Evolutionary conservation across 2,113 vertebrate species (phyloP), one percentile per base, ranked within the genome.

Genomic region (Cochlearius cochlearius): DNA sequence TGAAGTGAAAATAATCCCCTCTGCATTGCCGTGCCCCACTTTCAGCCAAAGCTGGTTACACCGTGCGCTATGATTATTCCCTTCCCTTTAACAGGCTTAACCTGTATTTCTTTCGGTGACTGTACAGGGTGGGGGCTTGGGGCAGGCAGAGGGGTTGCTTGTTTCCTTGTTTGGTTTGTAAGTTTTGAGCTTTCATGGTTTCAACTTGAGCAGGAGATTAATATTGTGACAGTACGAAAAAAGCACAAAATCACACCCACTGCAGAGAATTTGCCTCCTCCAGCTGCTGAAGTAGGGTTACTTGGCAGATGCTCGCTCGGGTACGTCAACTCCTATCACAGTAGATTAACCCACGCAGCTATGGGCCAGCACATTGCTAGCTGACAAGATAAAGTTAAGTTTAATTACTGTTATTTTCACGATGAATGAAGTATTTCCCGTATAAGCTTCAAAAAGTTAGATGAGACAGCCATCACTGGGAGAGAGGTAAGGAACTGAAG

Each of bases 331-430:
- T 90, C 8, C 87, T 63, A 59, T 94, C 92, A 96, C 83, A 96
- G 94, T 97, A 95, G 97, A 82, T 97, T 97, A 98, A 97, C 96
- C 96, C 92, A 90, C 97, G 79, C 83, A 95, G 91, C 96, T 91
- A 96, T 74, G 92, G 95, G 90, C 95, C 94, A 96, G 87, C 96
- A 81, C 74, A 43, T 78, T 74, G 89, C 92, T 97, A 84, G 86
- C 96, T 97, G 94, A 96, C 96, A 95, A 98, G 97, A 97, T 85
- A 97, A 95, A 97, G 94, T 96, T 94, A 97, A 96, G 91, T 97
- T 98, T 98, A 98, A 97, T 98, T 97, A 97, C 96, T 96, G 86
- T 97, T 97, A 97, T 97, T 98, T 98, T 96, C 96, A 95, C 74
- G 15, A 94, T 96, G 91, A 98, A 93, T 96, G 90, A 92, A 96